These are phyloP conservation scores for Chinchilla lanigera DNA, from an alignment of 2,113 vertebrate species.

Conservation along the genomic window DNA sequence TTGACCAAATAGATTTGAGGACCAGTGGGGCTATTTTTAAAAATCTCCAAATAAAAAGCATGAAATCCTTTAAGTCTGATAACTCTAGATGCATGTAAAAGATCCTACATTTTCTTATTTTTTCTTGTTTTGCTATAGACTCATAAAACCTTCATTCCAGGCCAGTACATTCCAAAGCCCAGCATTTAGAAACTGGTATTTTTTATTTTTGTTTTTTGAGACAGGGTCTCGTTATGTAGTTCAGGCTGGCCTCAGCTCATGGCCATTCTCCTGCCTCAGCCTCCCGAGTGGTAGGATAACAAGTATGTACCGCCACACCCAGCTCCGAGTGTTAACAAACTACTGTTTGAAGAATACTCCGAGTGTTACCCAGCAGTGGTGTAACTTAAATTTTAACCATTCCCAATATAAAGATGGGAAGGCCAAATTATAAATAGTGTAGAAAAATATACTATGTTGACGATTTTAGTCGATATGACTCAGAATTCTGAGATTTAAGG, in stretches of 20 bases:
- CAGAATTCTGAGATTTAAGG: slow-evolving; percentile 39
- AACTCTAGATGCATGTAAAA: slow-evolving; percentile 1
- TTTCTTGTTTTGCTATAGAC: slow-evolving; percentile 24
- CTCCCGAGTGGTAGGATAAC: neutral
- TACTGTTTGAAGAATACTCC: neutral
- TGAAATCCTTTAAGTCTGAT: slow-evolving; percentile 10
- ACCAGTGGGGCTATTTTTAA: neutral
- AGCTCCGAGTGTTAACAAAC: neutral
- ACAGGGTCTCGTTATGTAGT: neutral
- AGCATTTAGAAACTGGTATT: neutral
- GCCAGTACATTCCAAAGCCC: neutral
- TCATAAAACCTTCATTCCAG: neutral
- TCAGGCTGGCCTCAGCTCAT: neutral
- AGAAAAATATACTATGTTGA: neutral
- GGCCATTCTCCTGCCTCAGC: neutral
- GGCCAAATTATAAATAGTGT: slow-evolving; percentile 26
- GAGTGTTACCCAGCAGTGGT: neutral
- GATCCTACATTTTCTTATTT: neutral
- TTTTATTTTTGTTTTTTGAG: neutral
- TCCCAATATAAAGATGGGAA: slow-evolving; percentile 13
- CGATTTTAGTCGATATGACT: neutral
- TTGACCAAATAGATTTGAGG: neutral
- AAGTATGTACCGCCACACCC: neutral
- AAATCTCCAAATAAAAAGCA: slow-evolving; percentile 40
- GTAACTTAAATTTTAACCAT: slow-evolving; percentile 17